Base-by-base conservation (phyloP, 2,888 invertebrate species). In the Sussaba pulchella region DNA sequence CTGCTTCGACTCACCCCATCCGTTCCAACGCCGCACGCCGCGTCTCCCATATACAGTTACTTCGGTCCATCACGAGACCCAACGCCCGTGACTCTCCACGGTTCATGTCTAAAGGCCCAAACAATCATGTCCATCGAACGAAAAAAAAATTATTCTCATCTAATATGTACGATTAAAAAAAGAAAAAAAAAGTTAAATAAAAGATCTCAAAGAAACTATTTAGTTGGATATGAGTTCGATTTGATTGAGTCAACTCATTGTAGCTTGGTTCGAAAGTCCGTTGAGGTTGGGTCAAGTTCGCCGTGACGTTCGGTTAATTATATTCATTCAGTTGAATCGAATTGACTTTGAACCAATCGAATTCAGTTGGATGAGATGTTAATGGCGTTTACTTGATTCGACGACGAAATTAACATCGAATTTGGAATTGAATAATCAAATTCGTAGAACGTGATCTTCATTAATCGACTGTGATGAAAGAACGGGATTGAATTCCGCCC, bases 1-100 rank as follows among this genome's bases (percentile, higher is more conserved):
- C 91, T 84, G 71, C 26, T 63, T 78, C 78, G 72, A 76, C 76
- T 80, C 70, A 57, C 50, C 52, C 54, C 45, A 31, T 41, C 50
- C 57, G 63, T 52, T 52, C 36, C 73, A 66, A 63, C 69, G 36
- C 41, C 47, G 50, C 31, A 52, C 26, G 24, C 19, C n/a, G n/a
- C n/a, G n/a, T n/a, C 12, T 19, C 21, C 26, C 17, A 36, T 17
- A 36, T 17, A 17, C 9, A 59, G 19, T 19, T 9, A 45, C 41
- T 24, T 47, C 19, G 2, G 21, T 66, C 17, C 10, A 45, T 17
- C 45, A 19, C 14, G 64, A 57, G 41, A 36, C 70, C 31, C 19
- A 74, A 57, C n/a, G 17, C 70, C 17, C 47, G 21, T 47, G 41
- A 70, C 50, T 47, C 17, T 79, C 52, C 24, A 43, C 57, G 64